phyloP scores from a whole-genome alignment of 2,797 vertebrate species.

The Liasis olivaceus region DNA sequence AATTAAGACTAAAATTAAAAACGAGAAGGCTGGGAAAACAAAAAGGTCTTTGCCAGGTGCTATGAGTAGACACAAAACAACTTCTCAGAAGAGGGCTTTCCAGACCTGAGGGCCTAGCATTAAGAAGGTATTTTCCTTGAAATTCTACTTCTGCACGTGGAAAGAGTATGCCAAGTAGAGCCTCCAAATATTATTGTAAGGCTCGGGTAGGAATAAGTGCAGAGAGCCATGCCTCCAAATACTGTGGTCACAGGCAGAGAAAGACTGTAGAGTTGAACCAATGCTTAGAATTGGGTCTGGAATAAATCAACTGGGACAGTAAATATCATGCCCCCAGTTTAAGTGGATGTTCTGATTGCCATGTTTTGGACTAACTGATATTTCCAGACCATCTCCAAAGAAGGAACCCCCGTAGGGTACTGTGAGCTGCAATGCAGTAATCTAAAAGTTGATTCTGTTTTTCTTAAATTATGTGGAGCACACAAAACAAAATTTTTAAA shows the following conservation, averaged over 20 bases:
- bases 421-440: not conserved
- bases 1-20: not conserved
- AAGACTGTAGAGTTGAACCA: not conserved
- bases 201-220: not conserved
- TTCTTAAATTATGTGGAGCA: conserved; percentile 48
- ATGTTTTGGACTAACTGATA: not conserved
- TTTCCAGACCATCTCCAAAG: not conserved
- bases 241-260: not conserved
- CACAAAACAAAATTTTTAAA: conserved; percentile 48
- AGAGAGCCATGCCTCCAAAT: not conserved
- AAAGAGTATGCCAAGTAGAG: not conserved
- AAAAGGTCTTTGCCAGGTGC: not conserved
- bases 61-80: not conserved
- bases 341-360: not conserved
- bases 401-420: not conserved
- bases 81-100: not conserved
- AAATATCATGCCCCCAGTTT: not conserved
- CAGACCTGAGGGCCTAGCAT: not conserved
- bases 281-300: not conserved
- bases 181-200: not conserved
- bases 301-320: not conserved
- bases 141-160: not conserved
- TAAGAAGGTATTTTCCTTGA: not conserved
- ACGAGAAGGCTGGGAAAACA: not conserved
- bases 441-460: conserved; percentile 7